A percentile compares a stretch with the other conserved stretches of the same genome.
Evolutionary conservation across 1,140 invertebrate species (phyloP).

Genomic region (Onthophagus taurus): DNA sequence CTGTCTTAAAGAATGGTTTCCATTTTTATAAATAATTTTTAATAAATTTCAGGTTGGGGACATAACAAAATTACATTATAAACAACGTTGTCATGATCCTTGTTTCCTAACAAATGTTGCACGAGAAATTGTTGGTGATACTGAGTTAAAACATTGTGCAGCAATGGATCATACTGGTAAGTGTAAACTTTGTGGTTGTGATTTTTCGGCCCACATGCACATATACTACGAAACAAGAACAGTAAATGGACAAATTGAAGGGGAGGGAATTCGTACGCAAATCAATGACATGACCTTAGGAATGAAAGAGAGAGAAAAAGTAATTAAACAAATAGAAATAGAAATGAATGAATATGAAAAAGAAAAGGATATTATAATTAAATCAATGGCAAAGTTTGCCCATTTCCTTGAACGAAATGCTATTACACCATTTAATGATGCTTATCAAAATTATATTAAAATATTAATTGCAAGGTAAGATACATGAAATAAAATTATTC

Average conservation of each 20-base stretch:
- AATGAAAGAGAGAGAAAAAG: slow-evolving; percentile 15
- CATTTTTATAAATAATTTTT: no score
- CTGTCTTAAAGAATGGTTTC: no score
- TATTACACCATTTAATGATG: slow-evolving; percentile 26
- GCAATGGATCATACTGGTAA: slow-evolving; percentile 20
- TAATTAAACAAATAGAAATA: slow-evolving; percentile 16
- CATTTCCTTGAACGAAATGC: slow-evolving; percentile 26
- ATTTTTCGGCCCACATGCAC: slow-evolving; percentile 26
- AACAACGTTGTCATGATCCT: slow-evolving; percentile 30
- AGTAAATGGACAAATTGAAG: slow-evolving; percentile 16
- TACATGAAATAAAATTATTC: background rate
- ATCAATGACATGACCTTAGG: slow-evolving; percentile 20
- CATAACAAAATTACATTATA: slow-evolving; percentile 28
- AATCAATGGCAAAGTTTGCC: slow-evolving; percentile 24
- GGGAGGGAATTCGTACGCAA: slow-evolving; percentile 15
- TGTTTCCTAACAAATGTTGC: slow-evolving; percentile 27
- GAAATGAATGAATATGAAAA: slow-evolving; percentile 17
- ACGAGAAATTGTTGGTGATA: slow-evolving; percentile 26
- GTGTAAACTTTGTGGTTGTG: slow-evolving; percentile 25
- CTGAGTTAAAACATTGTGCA: slow-evolving; percentile 25
- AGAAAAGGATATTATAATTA: slow-evolving; percentile 22
- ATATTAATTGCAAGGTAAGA: slow-evolving; percentile 24
- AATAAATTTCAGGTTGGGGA: slow-evolving; percentile 26
- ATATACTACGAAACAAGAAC: slow-evolving; percentile 27
- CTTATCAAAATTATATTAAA: slow-evolving; percentile 24